A percentile compares a stretch with the other conserved stretches of the same genome.
These are phyloP conservation scores for Acanthis flammea DNA, from an alignment of 2,797 vertebrate genomes.

Conservation along the genomic window DNA sequence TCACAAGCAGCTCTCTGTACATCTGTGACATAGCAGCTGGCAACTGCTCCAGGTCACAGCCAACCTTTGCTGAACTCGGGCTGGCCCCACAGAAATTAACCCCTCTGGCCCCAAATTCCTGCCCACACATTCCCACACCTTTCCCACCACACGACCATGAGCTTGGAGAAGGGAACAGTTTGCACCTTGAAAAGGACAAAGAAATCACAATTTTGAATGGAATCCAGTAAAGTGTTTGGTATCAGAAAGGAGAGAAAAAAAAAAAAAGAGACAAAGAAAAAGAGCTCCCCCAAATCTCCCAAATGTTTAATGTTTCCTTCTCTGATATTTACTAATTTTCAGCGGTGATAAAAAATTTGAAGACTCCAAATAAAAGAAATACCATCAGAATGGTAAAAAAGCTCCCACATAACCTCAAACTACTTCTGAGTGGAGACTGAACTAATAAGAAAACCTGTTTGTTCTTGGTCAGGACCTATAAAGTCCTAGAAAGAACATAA, in stretches of 20 bases:
- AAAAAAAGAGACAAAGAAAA: background rate
- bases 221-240: background rate
- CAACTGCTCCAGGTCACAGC: background rate
- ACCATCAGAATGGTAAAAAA: background rate
- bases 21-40: background rate
- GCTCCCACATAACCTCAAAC: background rate
- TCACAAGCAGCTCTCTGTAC: background rate
- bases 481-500: background rate
- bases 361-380: background rate
- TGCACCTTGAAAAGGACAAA: background rate
- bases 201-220: background rate
- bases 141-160: background rate
- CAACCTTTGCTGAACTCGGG: background rate
- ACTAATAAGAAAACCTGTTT: background rate
- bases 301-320: background rate
- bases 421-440: background rate
- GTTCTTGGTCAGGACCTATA: background rate
- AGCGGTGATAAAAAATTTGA: background rate
- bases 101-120: background rate
- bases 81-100: background rate
- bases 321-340: background rate
- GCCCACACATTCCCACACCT: background rate
- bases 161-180: background rate
- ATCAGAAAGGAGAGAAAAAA: background rate
- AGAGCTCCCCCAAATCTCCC: background rate